A percentile compares a stretch with the other conserved stretches of the same genome.
Conservation (phyloP, 2,888 invertebrate species). For the Phymatocera aterrima region DNA sequence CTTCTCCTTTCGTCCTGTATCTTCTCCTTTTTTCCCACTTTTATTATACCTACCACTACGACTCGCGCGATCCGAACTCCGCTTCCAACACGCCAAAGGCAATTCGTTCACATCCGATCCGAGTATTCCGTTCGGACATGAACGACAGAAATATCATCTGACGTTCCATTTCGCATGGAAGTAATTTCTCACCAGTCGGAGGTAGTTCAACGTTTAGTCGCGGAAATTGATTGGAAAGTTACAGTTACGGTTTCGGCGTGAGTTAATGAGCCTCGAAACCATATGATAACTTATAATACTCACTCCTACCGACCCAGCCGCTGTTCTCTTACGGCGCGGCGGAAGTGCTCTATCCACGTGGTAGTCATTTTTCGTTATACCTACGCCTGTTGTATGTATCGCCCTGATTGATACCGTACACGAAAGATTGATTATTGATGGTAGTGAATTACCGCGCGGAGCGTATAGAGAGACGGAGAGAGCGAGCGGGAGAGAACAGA, state of each 20-base stretch:
- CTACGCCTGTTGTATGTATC: not conserved
- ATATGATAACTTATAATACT: too few relatives aligned
- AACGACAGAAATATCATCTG: not conserved
- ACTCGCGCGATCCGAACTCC: not conserved
- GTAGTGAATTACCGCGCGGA: conserved; percentile 27
- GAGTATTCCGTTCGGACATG: too few relatives aligned
- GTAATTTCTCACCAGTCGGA: not conserved
- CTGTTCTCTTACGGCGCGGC: not conserved
- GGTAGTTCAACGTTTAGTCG: too few relatives aligned
- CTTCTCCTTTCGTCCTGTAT: not conserved
- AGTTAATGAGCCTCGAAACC: too few relatives aligned
- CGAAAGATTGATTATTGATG: conserved; percentile 40
- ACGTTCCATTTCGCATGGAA: too few relatives aligned
- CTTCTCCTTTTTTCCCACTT: not conserved
- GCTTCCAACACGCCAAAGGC: not conserved
- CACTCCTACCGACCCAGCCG: not conserved
- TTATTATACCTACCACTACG: not conserved
- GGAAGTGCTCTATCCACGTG: not conserved
- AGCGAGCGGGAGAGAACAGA: not conserved
- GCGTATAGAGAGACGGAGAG: not conserved
- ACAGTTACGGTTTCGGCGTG: too few relatives aligned
- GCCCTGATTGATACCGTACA: conserved; percentile 5
- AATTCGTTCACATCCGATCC: not conserved
- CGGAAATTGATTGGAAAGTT: too few relatives aligned
- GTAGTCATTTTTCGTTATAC: not conserved